These are phyloP conservation scores for Orthonyx spaldingii DNA, from an alignment of 2,113 vertebrate species.

Conservation along the genomic window DNA sequence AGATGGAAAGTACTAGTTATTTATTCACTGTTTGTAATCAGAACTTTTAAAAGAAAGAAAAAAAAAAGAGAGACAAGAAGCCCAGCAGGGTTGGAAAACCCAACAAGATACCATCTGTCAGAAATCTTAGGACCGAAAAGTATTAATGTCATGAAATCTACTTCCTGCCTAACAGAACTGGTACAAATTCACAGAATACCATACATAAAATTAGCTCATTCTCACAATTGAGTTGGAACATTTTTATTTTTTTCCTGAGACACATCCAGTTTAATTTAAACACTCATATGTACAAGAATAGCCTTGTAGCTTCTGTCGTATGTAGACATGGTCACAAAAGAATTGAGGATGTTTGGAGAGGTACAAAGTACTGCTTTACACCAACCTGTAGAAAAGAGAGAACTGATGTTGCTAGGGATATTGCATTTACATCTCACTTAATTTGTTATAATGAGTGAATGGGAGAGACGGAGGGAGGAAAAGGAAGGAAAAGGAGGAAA, in stretches of 20 bases:
- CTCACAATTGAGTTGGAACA: background rate
- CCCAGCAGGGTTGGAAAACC: background rate
- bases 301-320: background rate
- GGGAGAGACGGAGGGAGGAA: background rate
- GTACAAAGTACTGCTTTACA: background rate
- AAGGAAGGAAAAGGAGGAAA: background rate
- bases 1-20: background rate
- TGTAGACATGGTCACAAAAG: constrained; percentile 1
- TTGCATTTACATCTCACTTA: background rate
- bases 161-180: background rate
- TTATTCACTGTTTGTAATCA: constrained; percentile 11
- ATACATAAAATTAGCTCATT: background rate
- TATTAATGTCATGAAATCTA: background rate
- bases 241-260: background rate
- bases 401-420: background rate
- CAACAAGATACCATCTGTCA: background rate
- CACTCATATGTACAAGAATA: background rate
- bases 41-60: background rate
- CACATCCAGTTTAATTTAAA: constrained; percentile 2
- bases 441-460: background rate
- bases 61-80: background rate
- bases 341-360: background rate
- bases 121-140: background rate
- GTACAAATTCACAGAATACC: constrained; percentile 8
- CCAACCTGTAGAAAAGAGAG: background rate